Base-by-base conservation (phyloP, 2,113 vertebrate species). In the Mormyrus iriodes region DNA sequence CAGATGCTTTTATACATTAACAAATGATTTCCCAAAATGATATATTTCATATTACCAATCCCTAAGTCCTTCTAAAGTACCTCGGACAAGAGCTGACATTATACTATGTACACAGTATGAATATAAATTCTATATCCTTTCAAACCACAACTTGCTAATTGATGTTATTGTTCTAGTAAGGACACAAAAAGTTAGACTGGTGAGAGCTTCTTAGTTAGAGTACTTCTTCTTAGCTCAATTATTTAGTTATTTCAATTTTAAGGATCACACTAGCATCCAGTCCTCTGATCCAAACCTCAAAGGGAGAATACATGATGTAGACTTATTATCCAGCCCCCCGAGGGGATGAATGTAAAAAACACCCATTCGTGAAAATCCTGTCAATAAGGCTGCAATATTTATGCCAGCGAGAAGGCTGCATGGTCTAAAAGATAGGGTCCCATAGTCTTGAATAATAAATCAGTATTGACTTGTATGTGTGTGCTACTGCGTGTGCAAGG, bases 381-480 rank as follows among this genome's bases (percentile, higher is more conserved):
- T 96, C 95, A 95, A 96, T 96, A 96, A 94, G 92, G 93, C 94
- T 96, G 94, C 94, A 96, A 95, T 95, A 96, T 96, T 96, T 95
- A 96, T 95, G 94, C 95, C 94, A 94, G 93, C 94, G 95, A 95
- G 94, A 95, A 95, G 94, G 95, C 95, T n/a, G n/a, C n/a, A n/a
- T n/a, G n/a, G n/a, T n/a, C n/a, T n/a, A n/a, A n/a, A 96, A 95
- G 94, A 94, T 94, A 95, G 95, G 95, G 95, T 95, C 93, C 94
- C 92, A 93, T 94, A 94, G 95, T 95, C 94, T 94, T 96, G 95
- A 96, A 96, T 95, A 95, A 96, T 96, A 96, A 95, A 95, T 93
- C 95, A 93, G 91, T 95, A 95, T 96, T 94, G 95, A 96, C 95
- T 92, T 95, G 93, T 94, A 44, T 88, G 24, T 76, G 87, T 76